Evolutionary conservation across 2,797 vertebrate species (phyloP).

Genomic region (Danio kyathit): DNA sequence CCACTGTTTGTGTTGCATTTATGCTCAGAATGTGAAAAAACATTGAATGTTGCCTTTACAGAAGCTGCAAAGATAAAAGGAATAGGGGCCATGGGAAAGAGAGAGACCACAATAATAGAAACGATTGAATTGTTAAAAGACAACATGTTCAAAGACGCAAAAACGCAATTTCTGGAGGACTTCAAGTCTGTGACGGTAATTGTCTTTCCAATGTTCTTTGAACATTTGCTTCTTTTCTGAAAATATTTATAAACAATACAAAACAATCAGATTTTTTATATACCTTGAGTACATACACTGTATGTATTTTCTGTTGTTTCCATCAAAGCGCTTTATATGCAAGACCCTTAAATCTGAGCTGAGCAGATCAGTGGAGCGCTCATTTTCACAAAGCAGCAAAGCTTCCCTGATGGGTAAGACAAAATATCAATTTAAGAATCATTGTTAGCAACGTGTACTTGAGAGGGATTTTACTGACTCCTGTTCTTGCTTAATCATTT

Average conservation of each 20-base stretch:
- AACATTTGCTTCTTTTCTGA: not conserved
- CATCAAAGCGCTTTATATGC: not conserved
- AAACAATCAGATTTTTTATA: not conserved
- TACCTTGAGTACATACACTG: not conserved
- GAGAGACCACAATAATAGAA: not conserved
- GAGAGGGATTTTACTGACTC: not conserved
- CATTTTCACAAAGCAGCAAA: not conserved
- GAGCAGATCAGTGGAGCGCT: not conserved
- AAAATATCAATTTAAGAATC: not conserved
- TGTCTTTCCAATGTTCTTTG: not conserved
- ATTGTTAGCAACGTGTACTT: not conserved
- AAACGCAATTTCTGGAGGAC: not conserved
- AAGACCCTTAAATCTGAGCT: constrained; percentile 5
- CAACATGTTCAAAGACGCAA: not conserved
- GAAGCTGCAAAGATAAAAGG: not conserved
- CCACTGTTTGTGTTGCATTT: too few relatives aligned
- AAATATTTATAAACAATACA: not conserved
- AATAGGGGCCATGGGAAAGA: not conserved
- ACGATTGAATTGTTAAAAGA: not conserved
- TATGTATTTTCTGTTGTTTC: not conserved
- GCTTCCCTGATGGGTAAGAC: not conserved
- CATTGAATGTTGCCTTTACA: not conserved
- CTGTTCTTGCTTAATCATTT: too few relatives aligned
- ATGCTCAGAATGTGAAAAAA: not conserved
- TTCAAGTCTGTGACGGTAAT: not conserved